Evolutionary conservation across 2,113 vertebrate species (phyloP), one percentile per base, ranked within the genome.

Genomic region (Puffinus mauretanicus): DNA sequence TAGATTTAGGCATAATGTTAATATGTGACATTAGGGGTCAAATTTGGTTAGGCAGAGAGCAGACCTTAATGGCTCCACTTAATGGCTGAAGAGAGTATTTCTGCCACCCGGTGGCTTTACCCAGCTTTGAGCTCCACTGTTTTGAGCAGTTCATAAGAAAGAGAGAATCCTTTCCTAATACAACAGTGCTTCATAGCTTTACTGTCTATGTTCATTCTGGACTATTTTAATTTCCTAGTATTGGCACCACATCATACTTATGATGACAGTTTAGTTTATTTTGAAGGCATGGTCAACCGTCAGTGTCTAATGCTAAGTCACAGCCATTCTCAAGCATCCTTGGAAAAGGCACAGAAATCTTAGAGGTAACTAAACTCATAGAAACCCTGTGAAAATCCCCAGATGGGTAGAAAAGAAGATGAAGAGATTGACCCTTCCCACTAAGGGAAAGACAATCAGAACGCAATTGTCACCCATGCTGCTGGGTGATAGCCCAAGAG

Each of bases 381-480:
- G 30, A 85, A 65, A 87, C 4, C 4, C 14, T 40, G 7, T 55
- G 25, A 73, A 90, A 78, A 64, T 24, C 5, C 7, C 21, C 42
- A 57, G 21, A 6, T 66, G 15, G 1, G 8, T 38, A 51, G 71
- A 70, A 72, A 72, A 44, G 10, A 38, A 91, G 62, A 80, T 30
- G 1, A 73, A 61, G 20, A 36, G 2, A 8, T 30, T 83, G 4
- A n/a, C 15, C 26, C 49, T 57, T 69, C 4, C 17, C 4, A 30
- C 18, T 24, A 85, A 71, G 16, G 27, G 20, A 75, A 51, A 76
- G 49, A 19, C 3, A 55, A 25, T 4, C 5, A 36, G 26, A 80
- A 25, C 0, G 4, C 0, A 7, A 4, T 17, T 77, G 42, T 32
- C 19, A 38, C 26, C 17, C 10, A 32, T 0, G 2, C 16, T 69